Conservation (phyloP, 2,797 vertebrate species). For the Pseudochaenichthys georgianus region DNA sequence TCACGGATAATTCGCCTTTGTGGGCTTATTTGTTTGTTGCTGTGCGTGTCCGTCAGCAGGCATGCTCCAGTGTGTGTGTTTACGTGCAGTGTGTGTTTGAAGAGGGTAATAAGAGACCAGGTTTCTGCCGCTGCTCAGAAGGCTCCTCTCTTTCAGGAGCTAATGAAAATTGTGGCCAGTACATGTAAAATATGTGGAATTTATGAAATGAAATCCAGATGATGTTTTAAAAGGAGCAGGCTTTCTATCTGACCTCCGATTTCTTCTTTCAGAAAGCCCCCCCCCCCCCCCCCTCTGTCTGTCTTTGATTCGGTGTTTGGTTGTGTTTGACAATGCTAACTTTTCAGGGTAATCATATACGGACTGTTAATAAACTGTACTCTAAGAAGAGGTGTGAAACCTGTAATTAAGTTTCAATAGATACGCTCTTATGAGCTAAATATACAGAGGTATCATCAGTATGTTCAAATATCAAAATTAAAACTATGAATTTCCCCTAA, state of each 20-base stretch:
- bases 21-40: conserved; percentile 71
- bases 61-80: conserved; percentile 37
- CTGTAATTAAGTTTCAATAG: neutral
- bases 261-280: conserved; percentile 63
- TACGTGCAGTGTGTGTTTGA: conserved; percentile 45
- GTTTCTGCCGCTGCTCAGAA: conserved; percentile 44
- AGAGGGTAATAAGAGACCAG: conserved; percentile 56
- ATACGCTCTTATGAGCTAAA: neutral
- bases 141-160: conserved; percentile 74
- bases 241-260: conserved; percentile 79
- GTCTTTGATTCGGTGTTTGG: conserved; percentile 58
- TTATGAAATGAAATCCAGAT: conserved; percentile 87
- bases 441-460: neutral
- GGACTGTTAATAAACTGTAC: neutral
- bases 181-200: conserved; percentile 86
- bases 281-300: conserved; percentile 41
- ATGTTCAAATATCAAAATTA: neutral
- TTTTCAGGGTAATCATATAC: conserved; percentile 4
- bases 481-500: too few species aligned
- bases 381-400: neutral
- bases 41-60: conserved; percentile 36
- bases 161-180: conserved; percentile 79
- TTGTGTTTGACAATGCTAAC: conserved; percentile 38
- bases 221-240: conserved; percentile 77
- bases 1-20: conserved; percentile 48